Conservation (phyloP, 2,797 vertebrate genomes). For the Smutsia gigantea region DNA sequence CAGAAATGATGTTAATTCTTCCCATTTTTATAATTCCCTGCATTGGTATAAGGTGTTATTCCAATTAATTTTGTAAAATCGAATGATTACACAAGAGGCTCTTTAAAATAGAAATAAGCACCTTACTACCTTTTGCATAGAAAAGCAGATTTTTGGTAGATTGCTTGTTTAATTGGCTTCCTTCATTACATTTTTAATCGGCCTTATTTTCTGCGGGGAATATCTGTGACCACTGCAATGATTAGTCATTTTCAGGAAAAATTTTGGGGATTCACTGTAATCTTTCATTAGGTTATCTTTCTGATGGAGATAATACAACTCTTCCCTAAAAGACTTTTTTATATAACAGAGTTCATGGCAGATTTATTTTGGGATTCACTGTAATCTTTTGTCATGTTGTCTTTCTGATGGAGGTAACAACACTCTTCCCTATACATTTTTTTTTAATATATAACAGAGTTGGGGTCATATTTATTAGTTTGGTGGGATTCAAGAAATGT, state of each 20-base stretch:
- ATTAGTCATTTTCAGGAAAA: not conserved
- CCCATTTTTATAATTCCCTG: not conserved
- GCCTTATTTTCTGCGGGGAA: not conserved
- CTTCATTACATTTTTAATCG: not conserved
- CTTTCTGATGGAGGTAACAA: not conserved
- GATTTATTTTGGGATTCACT: not conserved
- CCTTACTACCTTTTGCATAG: not conserved
- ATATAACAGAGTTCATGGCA: not conserved
- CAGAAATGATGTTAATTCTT: not conserved
- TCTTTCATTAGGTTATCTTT: not conserved
- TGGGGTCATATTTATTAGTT: not conserved
- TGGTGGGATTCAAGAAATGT: not conserved
- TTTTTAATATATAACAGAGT: not conserved
- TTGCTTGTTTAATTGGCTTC: constrained; percentile 20
- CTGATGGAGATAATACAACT: not conserved
- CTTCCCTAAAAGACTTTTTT: not conserved
- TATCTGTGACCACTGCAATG: not conserved
- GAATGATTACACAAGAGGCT: not conserved
- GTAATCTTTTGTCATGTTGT: not conserved
- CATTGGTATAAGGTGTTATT: not conserved
- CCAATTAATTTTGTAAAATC: constrained; percentile 37
- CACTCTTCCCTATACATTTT: not conserved
- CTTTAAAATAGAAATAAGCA: constrained; percentile 39
- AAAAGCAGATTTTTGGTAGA: not conserved
- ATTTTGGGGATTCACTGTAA: not conserved